phyloP scores from a whole-genome alignment of 2,888 invertebrate genomes.

The Himalopsyche japonica region DNA sequence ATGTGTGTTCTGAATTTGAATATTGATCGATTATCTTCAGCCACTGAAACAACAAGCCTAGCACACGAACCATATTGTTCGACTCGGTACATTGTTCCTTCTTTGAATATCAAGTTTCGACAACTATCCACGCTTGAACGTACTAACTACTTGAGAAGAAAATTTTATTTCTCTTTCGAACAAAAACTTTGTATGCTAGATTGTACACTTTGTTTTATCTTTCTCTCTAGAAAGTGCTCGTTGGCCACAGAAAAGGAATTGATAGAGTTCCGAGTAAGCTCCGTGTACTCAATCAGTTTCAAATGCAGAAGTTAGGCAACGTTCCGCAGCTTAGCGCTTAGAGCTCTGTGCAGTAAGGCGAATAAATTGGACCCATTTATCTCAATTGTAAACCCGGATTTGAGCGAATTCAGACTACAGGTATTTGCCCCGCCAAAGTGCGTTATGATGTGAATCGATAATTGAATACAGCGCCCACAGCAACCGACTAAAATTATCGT shows the following conservation, averaged over 20 bases:
- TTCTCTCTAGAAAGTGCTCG: not conserved
- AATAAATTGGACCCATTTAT: constrained; percentile 34
- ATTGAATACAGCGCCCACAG: not conserved
- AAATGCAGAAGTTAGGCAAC: constrained; percentile 35
- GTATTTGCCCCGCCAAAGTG: constrained; percentile 1
- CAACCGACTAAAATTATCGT: not conserved
- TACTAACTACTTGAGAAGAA: not conserved
- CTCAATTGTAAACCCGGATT: constrained; percentile 32
- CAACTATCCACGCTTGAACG: not conserved
- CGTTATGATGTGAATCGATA: not conserved
- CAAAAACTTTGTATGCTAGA: constrained; percentile 5
- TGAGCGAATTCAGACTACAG: constrained; percentile 8
- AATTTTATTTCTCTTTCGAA: not conserved
- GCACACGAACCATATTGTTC: not conserved
- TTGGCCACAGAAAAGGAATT: constrained; percentile 12
- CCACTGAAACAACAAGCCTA: not conserved
- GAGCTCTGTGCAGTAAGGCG: constrained; percentile 30
- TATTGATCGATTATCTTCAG: not conserved
- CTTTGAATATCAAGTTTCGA: not conserved
- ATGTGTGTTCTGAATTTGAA: not conserved
- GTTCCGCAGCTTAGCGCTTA: constrained; percentile 20
- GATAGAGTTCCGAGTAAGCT: constrained; percentile 23
- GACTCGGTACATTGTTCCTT: not conserved
- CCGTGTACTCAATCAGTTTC: constrained; percentile 38
- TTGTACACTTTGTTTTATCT: constrained; percentile 5